Evolutionary conservation across 2,797 vertebrate species (phyloP).

Genomic region (Champsocephalus gunnari): DNA sequence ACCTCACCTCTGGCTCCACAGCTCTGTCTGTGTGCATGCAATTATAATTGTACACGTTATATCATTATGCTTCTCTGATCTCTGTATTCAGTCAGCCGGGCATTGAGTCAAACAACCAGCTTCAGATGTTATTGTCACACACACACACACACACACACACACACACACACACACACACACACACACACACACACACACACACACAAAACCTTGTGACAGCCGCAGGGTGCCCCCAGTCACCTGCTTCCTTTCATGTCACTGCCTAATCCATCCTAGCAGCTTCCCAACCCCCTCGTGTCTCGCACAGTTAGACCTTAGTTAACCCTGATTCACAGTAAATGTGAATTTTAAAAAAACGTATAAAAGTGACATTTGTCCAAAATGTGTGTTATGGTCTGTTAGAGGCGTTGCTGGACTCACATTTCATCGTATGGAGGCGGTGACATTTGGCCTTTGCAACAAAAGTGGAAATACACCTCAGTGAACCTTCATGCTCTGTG

Average conservation of each 20-base stretch:
- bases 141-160: not conserved
- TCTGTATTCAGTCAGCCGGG: slow-evolving; percentile 9
- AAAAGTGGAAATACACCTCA: too few species aligned
- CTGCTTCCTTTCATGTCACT: slow-evolving; percentile 56
- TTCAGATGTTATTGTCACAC: slow-evolving; percentile 20
- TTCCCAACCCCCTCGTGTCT: slow-evolving; percentile 17
- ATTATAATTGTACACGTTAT: not conserved
- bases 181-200: slow-evolving; percentile 13
- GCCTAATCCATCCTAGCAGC: slow-evolving; percentile 36
- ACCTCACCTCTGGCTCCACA: not conserved
- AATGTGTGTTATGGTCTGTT: too few species aligned
- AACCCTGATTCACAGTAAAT: not conserved
- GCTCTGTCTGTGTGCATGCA: not conserved
- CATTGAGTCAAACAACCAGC: slow-evolving; percentile 16
- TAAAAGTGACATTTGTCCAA: too few species aligned
- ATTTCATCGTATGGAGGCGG: too few species aligned
- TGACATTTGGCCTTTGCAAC: too few species aligned
- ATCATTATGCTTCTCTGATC: not conserved
- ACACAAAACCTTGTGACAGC: slow-evolving; percentile 50
- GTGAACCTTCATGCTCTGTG: too few species aligned
- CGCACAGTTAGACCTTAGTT: not conserved
- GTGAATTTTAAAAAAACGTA: too few species aligned
- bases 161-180: slow-evolving; percentile 15
- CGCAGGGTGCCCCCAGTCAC: slow-evolving; percentile 50
- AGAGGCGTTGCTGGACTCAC: too few species aligned